A percentile compares a stretch with the other conserved stretches of the same genome.
Conservation (phyloP, 2,797 vertebrate species). For the Hyperoplus immaculatus region DNA sequence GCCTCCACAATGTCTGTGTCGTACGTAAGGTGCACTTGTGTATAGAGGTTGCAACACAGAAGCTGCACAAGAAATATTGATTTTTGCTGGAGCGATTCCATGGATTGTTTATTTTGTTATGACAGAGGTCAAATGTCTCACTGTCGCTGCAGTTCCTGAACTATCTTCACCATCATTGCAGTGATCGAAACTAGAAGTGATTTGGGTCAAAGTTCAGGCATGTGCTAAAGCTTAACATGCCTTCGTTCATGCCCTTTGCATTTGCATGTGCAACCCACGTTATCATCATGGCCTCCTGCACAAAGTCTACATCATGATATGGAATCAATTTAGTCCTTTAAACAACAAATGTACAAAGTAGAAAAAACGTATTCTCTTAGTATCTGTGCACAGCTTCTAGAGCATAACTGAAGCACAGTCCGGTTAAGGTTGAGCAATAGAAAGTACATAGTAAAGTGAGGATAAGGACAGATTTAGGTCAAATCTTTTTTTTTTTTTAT, state of each 20-base stretch:
- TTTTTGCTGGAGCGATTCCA: conserved; percentile 6
- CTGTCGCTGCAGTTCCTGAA: neutral
- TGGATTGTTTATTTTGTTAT: conserved; percentile 42
- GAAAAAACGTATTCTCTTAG: neutral
- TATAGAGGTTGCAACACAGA: conserved; percentile 35
- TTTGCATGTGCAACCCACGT: neutral
- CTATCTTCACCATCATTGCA: neutral
- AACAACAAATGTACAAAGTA: neutral
- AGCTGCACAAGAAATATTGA: conserved; percentile 34
- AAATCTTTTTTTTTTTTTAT: neutral
- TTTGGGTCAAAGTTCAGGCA: conserved; percentile 13
- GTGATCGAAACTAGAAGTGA: neutral
- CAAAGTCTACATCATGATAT: neutral
- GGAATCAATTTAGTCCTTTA: neutral
- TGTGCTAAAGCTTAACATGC: neutral
- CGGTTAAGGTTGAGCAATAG: neutral
- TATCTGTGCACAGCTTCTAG: neutral
- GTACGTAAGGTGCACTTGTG: conserved; percentile 40
- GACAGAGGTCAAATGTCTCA: conserved; percentile 47
- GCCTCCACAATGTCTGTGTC: neutral
- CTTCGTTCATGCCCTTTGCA: neutral
- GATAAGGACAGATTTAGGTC: neutral
- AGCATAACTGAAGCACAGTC: neutral
- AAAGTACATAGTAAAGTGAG: neutral
- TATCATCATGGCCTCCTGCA: neutral